Evolutionary conservation across 2,113 vertebrate genomes (phyloP).

Genomic region (Eulemur rufifrons): DNA sequence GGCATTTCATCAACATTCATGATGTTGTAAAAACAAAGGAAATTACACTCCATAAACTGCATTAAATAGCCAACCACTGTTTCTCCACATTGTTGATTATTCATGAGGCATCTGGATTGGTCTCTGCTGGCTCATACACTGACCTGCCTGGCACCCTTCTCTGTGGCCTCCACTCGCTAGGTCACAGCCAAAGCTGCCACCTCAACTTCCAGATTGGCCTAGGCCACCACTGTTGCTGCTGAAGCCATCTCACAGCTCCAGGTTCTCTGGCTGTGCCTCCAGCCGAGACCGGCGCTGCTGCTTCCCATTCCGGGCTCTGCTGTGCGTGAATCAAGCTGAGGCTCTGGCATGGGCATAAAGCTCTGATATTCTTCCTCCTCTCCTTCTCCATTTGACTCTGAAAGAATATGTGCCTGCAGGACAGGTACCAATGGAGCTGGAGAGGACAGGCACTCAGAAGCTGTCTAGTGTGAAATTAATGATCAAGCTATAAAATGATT

Average conservation of each 20-base stretch:
- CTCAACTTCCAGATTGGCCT: background rate
- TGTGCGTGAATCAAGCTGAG: background rate
- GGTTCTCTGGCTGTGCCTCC: background rate
- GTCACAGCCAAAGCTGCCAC: background rate
- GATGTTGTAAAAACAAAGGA: constrained; percentile 68
- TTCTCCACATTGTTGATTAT: constrained; percentile 55
- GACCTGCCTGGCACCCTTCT: background rate
- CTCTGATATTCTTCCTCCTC: background rate
- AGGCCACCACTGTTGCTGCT: background rate
- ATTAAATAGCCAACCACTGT: constrained; percentile 24
- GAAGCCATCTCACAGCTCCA: background rate
- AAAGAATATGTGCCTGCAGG: background rate
- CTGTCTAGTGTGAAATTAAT: background rate
- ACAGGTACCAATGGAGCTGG: background rate
- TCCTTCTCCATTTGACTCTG: background rate
- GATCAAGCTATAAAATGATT: background rate
- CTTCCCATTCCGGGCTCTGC: rapidly evolving
- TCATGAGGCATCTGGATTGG: background rate
- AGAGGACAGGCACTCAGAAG: background rate
- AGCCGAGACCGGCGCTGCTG: background rate
- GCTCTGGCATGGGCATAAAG: background rate
- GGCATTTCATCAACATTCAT: constrained; percentile 63
- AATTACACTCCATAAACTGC: constrained; percentile 46
- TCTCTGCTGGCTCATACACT: background rate
- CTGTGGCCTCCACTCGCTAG: background rate